A percentile compares a stretch with the other conserved stretches of the same genome.
These are phyloP conservation scores for Metacarcinus magister DNA, from an alignment of 2,888 invertebrate species.

Conservation along the genomic window DNA sequence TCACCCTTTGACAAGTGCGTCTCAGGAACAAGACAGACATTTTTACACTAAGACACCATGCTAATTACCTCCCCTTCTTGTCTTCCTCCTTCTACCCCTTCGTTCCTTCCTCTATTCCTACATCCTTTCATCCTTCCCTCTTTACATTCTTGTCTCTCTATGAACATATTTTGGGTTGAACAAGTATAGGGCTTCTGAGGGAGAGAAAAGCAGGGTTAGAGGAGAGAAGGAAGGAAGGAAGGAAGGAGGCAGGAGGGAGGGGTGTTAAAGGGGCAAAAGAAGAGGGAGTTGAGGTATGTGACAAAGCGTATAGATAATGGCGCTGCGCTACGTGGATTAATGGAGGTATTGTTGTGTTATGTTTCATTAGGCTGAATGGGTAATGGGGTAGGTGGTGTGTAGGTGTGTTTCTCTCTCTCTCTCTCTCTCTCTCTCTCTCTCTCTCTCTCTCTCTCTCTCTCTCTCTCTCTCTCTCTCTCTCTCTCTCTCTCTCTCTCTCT, in stretches of 20 bases:
- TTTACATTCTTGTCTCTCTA: neutral
- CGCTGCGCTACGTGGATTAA: too few relatives aligned
- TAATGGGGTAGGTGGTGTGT: neutral
- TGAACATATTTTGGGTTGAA: too few relatives aligned
- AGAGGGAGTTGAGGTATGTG: too few relatives aligned
- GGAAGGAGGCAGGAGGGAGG: neutral
- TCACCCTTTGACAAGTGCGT: neutral
- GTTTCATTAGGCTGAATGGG: too few relatives aligned
- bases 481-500: neutral
- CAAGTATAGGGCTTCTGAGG: too few relatives aligned
- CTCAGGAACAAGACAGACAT: neutral
- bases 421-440: neutral
- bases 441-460: conserved; percentile 55
- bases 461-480: conserved; percentile 47
- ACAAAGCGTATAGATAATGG: too few relatives aligned
- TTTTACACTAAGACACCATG: neutral
- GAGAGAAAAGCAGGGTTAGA: too few relatives aligned
- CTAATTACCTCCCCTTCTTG: neutral
- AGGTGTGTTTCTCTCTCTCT: neutral
- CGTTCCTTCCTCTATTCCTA: neutral
- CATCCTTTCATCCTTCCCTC: neutral
- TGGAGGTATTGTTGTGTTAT: too few relatives aligned
- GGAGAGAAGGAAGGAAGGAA: too few relatives aligned
- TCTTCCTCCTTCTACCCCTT: neutral
- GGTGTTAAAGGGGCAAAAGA: neutral